Evolutionary conservation across 2,888 invertebrate species (phyloP), one percentile per base, ranked within the genome.

Genomic region (Fissipunctia ypsillon): DNA sequence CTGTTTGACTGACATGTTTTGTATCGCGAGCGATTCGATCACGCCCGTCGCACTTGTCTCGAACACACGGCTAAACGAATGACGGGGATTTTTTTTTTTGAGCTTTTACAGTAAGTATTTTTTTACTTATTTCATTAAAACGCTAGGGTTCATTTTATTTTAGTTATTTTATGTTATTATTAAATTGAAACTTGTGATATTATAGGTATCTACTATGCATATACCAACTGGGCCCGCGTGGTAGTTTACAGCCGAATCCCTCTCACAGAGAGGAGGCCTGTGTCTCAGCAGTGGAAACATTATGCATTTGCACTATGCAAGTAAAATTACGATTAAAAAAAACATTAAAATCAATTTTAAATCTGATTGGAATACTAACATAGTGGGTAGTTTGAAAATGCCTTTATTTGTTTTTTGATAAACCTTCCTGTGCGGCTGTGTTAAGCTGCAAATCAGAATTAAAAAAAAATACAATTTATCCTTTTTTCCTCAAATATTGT

Each of bases 21-120:
- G 28, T 67, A 59, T 56, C n/a, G 48, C 41, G 28, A 35, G 80
- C 84, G 76, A 89, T 87, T 80, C 74, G 71, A 78, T 81, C 80
- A 86, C 86, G 86, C 78, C 80, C 57, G 65, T 84, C 70, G 73
- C 80, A 56, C 84, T 74, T 72, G 86, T 87, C 89, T 65, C 57
- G 22, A 52, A 69, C 87, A 88, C 78, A 78, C 83, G 76, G 7
- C 64, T 25, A 14, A 25, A 31, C 16, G 9, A 45, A 38, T 38
- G 43, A 10, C 16, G 16, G 2, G 19, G 4, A 2, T n/a, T 4
- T 54, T 48, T 73, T 56, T 41, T 35, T 43, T 50, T 0, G 0
- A n/a, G 22, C 7, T 43, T 43, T 54, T 19, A 14, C 19, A n/a
- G 28, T 25, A 4, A n/a, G n/a, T n/a, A n/a, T n/a, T 31, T 41